These are phyloP conservation scores for Girardinichthys multiradiatus DNA, from an alignment of 2,113 vertebrate species.

Conservation along the genomic window DNA sequence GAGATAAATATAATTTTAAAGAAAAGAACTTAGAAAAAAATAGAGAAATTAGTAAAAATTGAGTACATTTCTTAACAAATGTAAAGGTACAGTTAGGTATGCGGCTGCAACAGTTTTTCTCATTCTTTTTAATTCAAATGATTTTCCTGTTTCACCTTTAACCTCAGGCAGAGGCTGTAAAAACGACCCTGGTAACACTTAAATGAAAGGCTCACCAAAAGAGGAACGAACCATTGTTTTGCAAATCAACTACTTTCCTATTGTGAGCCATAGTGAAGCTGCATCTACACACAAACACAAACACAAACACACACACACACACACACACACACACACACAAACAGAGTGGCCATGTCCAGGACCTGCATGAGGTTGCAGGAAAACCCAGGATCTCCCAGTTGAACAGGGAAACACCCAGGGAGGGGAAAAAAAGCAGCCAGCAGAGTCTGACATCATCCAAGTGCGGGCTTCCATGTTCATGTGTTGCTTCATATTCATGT, in stretches of 20 bases:
- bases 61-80: not conserved
- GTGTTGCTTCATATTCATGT: constrained; percentile 38
- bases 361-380: constrained; percentile 62
- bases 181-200: not conserved
- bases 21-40: too few relatives aligned
- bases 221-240: constrained; percentile 27
- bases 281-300: not conserved
- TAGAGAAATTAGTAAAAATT: too few relatives aligned
- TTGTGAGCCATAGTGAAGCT: constrained; percentile 3
- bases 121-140: constrained; percentile 51
- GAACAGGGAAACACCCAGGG: constrained; percentile 80
- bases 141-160: constrained; percentile 35
- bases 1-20: too few relatives aligned
- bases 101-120: constrained; percentile 53
- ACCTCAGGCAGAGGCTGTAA: constrained; percentile 31
- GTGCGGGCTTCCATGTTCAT: constrained; percentile 63
- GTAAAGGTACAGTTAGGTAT: not conserved
- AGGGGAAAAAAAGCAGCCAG: constrained; percentile 61
- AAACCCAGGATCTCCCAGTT: constrained; percentile 76
- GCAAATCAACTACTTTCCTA: constrained; percentile 11
- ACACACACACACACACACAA: not conserved
- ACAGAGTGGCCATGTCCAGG: constrained; percentile 18
- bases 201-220: constrained; percentile 8
- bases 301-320: constrained; percentile 1
- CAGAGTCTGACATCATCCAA: constrained; percentile 74